Conservation (phyloP, 1,140 invertebrate species). For the Papilio dardanus region DNA sequence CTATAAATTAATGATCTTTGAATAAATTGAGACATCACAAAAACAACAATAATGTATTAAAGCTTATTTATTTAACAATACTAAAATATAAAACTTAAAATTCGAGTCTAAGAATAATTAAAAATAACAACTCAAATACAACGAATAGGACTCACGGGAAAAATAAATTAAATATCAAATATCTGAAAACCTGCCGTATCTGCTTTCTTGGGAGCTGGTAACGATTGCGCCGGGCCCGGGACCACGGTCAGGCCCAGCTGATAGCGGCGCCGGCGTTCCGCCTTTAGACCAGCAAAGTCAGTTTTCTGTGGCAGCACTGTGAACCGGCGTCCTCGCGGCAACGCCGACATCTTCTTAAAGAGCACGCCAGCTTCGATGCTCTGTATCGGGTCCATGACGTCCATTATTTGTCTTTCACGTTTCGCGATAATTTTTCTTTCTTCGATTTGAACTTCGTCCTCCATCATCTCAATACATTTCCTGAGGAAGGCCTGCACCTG, state of each 20-base stretch:
- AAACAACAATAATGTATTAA: not conserved
- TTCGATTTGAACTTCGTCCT: conserved; percentile 49
- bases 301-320: not conserved
- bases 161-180: conserved; percentile 7
- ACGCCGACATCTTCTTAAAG: conserved; percentile 2
- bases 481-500: conserved; percentile 67
- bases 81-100: conserved; percentile 10
- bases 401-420: conserved; percentile 9
- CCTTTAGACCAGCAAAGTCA: not conserved
- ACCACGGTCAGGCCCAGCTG: not conserved
- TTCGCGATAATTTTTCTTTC: conserved; percentile 6
- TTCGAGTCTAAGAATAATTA: not conserved
- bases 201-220: not conserved
- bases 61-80: not conserved
- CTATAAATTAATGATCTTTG: no score
- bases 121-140: not conserved
- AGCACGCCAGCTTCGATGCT: not conserved
- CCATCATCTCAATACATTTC: conserved; percentile 70
- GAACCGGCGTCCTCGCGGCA: not conserved
- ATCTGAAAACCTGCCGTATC: not conserved
- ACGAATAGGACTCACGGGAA: not conserved
- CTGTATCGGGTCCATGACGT: conserved; percentile 1
- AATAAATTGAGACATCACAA: not conserved
- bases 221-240: not conserved
- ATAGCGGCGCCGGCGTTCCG: not conserved